Evolutionary conservation across 2,888 invertebrate genomes (phyloP).

Genomic region (Clunio marinus): DNA sequence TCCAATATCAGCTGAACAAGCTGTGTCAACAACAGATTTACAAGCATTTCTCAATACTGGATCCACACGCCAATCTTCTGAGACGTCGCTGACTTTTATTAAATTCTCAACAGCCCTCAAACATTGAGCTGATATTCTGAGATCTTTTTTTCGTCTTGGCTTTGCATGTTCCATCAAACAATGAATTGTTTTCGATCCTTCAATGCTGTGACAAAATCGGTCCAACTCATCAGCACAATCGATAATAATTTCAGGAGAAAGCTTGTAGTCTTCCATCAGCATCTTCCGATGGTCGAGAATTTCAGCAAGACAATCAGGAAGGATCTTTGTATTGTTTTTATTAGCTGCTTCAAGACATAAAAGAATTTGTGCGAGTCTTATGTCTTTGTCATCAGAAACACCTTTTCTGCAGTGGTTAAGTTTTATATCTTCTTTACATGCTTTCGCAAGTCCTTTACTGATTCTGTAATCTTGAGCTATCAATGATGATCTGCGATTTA

Average conservation of each 20-base stretch:
- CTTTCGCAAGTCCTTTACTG: conserved; percentile 79
- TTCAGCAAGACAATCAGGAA: conserved; percentile 77
- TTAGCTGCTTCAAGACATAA: conserved; percentile 82
- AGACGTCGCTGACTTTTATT: conserved; percentile 84
- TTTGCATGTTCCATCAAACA: conserved; percentile 89
- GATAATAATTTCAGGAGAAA: conserved; percentile 89
- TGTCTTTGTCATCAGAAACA: conserved; percentile 75
- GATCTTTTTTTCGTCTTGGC: conserved; percentile 57
- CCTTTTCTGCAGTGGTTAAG: conserved; percentile 78
- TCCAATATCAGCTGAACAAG: conserved; percentile 66
- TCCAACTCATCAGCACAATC: conserved; percentile 82
- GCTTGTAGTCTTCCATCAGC: conserved; percentile 87
- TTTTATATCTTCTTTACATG: conserved; percentile 87
- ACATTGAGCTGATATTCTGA: conserved; percentile 65
- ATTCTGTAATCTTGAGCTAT: conserved; percentile 87
- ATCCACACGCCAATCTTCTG: conserved; percentile 93
- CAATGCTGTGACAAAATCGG: conserved; percentile 70
- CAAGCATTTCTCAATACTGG: conserved; percentile 83
- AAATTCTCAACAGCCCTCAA: conserved; percentile 74
- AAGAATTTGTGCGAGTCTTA: conserved; percentile 82
- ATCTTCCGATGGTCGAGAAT: conserved; percentile 86
- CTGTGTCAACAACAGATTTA: conserved; percentile 73
- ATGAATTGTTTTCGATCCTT: conserved; percentile 81
- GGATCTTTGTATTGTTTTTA: conserved; percentile 67
- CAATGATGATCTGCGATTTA: conserved; percentile 78